Percentiles rank a stretch among this genome's conserved stretches.
These are phyloP conservation scores for Phengaris arion DNA, from an alignment of 2,888 invertebrate species.

Conservation along the genomic window DNA sequence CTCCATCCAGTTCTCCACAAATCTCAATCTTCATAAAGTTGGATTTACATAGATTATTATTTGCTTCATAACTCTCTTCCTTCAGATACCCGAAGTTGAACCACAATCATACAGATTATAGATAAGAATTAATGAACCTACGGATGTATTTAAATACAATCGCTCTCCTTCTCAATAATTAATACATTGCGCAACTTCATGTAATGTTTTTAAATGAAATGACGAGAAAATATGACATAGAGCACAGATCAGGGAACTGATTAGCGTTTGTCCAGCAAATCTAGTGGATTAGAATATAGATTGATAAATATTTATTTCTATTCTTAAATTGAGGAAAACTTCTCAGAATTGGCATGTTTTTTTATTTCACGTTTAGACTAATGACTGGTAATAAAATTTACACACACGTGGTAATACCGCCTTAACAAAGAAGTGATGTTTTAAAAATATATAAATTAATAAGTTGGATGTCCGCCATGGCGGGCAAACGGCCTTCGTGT, in stretches of 20 bases:
- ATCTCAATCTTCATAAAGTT: too few relatives aligned
- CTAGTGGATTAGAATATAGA: neutral
- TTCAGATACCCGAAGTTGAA: neutral
- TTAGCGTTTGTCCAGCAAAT: neutral
- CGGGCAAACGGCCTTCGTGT: constrained; percentile 62
- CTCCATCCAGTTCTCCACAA: too few relatives aligned
- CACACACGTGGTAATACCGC: neutral
- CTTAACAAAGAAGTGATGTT: neutral
- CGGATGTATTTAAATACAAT: neutral
- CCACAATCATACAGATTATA: neutral
- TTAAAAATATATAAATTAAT: constrained; percentile 27
- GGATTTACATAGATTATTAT: neutral
- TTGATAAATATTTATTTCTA: neutral
- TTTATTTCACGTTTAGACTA: neutral
- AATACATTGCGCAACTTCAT: constrained; percentile 12
- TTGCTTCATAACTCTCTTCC: neutral
- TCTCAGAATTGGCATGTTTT: neutral
- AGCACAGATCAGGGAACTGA: neutral
- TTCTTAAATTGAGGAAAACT: neutral
- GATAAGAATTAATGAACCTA: neutral
- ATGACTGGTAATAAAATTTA: neutral
- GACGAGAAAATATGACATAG: constrained; percentile 5
- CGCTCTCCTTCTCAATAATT: neutral
- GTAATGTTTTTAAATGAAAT: neutral
- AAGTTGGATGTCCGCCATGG: constrained; percentile 56